Conservation (phyloP, 2,113 vertebrate genomes). For the Syngnathus typhle region DNA sequence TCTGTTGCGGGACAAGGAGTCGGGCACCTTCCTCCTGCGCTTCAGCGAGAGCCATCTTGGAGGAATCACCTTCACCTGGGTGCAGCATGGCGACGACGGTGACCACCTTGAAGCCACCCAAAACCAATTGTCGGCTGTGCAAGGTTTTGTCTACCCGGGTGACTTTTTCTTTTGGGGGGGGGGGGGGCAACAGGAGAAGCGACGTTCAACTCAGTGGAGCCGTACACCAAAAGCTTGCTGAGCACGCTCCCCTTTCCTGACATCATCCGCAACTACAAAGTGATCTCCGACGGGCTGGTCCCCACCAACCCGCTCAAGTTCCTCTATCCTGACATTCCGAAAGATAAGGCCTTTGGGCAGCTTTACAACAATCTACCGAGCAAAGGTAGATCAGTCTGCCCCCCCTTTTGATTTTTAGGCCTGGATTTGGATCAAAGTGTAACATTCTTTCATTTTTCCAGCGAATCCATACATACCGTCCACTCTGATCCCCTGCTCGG, state of each 20-base stretch:
- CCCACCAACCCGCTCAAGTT: constrained; percentile 93
- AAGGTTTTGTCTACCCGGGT: too few relatives aligned
- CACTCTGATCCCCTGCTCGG: constrained; percentile 88
- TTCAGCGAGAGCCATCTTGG: constrained; percentile 97
- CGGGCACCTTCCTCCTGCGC: constrained; percentile 88
- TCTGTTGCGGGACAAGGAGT: constrained; percentile 84
- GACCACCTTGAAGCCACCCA: constrained; percentile 18
- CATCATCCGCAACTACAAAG: constrained; percentile 93
- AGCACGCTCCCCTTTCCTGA: constrained; percentile 87
- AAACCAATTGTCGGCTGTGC: background rate
- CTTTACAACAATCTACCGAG: constrained; percentile 91
- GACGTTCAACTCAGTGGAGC: constrained; percentile 90
- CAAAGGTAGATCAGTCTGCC: constrained; percentile 70
- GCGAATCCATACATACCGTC: constrained; percentile 81
- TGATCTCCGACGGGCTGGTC: constrained; percentile 86
- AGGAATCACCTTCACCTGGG: constrained; percentile 97
- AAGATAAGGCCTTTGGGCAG: constrained; percentile 91
- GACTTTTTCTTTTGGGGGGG: background rate
- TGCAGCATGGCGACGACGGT: constrained; percentile 85
- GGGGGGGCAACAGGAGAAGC: constrained; percentile 73
- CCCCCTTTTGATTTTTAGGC: background rate
- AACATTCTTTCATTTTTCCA: constrained; percentile 26
- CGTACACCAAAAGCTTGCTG: constrained; percentile 89
- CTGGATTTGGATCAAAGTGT: background rate
- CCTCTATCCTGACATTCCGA: constrained; percentile 92